Evolutionary conservation across 1,140 invertebrate genomes (phyloP).

Genomic region (Octopus bimaculoides): DNA sequence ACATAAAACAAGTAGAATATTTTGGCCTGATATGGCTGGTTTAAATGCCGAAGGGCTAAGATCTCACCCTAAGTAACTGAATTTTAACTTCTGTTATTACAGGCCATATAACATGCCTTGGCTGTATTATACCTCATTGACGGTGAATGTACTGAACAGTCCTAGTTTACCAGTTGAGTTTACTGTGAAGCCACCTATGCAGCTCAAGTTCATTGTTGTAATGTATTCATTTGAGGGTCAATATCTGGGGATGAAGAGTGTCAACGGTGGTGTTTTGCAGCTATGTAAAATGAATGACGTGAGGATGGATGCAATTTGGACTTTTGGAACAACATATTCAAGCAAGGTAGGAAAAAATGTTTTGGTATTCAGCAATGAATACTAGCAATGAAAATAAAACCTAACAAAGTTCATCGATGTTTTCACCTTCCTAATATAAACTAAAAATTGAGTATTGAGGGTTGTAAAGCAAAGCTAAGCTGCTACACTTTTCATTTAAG

Average conservation of each 20-base stretch:
- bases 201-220: slow-evolving; percentile 38
- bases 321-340: slow-evolving; percentile 63
- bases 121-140: slow-evolving; percentile 63
- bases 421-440: too few relatives aligned
- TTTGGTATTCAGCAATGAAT: neutral
- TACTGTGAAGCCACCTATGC: slow-evolving; percentile 55
- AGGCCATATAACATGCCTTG: slow-evolving; percentile 55
- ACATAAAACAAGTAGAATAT: too few relatives aligned
- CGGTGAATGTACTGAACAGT: slow-evolving; percentile 58
- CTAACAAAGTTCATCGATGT: too few relatives aligned
- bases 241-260: slow-evolving; percentile 46
- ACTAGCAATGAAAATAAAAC: too few relatives aligned
- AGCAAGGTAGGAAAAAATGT: slow-evolving; percentile 38
- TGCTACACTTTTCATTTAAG: too few relatives aligned
- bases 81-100: neutral
- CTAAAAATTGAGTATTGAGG: too few relatives aligned
- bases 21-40: too few relatives aligned
- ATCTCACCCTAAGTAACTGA: too few relatives aligned
- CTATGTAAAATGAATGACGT: slow-evolving; percentile 59
- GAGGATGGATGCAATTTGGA: slow-evolving; percentile 60
- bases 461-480: too few relatives aligned
- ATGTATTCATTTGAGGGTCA: slow-evolving; percentile 46
- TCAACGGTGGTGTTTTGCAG: slow-evolving; percentile 52
- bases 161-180: slow-evolving; percentile 61
- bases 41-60: too few relatives aligned